Evolutionary conservation across 1,140 invertebrate species (phyloP).

Genomic region (Agrypnia vestita): DNA sequence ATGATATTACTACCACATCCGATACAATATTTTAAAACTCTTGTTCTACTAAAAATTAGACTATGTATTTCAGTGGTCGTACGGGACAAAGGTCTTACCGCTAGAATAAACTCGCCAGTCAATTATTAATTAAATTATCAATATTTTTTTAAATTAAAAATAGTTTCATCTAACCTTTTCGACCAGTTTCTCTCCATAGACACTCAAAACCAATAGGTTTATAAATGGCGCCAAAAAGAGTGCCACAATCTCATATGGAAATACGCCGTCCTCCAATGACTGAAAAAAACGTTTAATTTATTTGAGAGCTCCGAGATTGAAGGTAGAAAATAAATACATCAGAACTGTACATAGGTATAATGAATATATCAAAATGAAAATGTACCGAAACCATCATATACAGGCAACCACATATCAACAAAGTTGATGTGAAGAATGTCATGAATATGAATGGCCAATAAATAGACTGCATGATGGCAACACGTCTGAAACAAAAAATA

Average conservation of each 20-base stretch:
- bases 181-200: constrained; percentile 32
- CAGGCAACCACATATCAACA: constrained; percentile 3
- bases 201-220: constrained; percentile 20
- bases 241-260: constrained; percentile 20
- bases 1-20: no score
- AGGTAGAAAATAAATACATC: no score
- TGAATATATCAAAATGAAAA: not conserved
- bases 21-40: no score
- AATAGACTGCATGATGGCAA: not conserved
- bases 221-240: not conserved
- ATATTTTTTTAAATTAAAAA: not conserved
- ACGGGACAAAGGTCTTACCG: no score
- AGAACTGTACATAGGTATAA: not conserved
- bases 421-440: not conserved
- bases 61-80: no score
- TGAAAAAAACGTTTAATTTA: not conserved
- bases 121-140: not conserved
- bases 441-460: constrained; percentile 21
- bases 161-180: constrained; percentile 10
- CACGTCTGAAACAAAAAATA: constrained; percentile 17
- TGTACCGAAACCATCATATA: constrained; percentile 7
- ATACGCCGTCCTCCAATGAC: constrained; percentile 13
- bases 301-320: no score
- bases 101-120: no score
- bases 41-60: no score